Percentiles rank a stretch among this genome's conserved stretches.
These are phyloP conservation scores for Agrenia bidenticulata DNA, from an alignment of 2,888 invertebrate species.

Conservation along the genomic window DNA sequence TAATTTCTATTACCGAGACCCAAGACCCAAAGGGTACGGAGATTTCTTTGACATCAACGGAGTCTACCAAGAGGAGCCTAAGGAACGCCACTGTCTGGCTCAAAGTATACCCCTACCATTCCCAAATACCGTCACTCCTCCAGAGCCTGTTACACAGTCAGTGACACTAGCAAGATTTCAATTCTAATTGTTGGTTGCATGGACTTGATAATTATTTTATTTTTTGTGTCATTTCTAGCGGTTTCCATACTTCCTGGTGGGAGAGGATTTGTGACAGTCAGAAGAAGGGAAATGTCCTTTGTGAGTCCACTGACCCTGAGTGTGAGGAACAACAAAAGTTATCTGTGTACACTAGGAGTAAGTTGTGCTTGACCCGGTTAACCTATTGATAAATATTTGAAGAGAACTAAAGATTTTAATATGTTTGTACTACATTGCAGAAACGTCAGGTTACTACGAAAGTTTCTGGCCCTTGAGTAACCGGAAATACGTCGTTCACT, in stretches of 20 bases:
- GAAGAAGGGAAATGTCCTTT: not conserved
- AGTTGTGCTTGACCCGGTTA: no score
- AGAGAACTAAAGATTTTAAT: no score
- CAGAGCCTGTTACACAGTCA: no score
- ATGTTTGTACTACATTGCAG: no score
- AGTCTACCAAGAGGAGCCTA: no score
- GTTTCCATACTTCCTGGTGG: conserved; percentile 3
- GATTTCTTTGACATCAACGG: not conserved
- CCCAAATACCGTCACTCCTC: no score
- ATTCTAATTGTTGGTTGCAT: no score
- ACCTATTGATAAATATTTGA: conserved; percentile 1
- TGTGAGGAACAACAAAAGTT: not conserved
- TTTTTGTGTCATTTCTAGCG: not conserved
- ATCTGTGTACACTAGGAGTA: not conserved
- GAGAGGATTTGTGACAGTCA: not conserved
- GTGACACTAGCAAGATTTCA: no score
- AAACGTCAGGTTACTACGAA: not conserved
- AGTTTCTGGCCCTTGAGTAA: not conserved
- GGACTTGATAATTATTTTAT: no score
- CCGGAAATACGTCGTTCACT: not conserved
- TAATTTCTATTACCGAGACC: not conserved
- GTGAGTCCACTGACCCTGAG: not conserved
- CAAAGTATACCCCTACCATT: no score
- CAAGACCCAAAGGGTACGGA: not conserved
- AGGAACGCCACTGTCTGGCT: no score